Conservation (phyloP, 2,797 vertebrate species). For the Trematomus bernacchii region DNA sequence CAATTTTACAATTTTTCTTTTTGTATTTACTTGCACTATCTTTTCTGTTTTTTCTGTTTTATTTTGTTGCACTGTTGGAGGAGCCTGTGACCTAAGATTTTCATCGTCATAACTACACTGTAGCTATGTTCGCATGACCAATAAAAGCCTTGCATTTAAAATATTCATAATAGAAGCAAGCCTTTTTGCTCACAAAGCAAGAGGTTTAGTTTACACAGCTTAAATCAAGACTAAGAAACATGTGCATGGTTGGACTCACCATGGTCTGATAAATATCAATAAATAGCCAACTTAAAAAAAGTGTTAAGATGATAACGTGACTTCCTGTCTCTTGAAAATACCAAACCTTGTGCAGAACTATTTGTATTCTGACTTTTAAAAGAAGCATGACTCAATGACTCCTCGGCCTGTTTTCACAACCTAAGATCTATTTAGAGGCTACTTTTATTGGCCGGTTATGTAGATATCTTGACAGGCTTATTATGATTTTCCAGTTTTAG, state of each 20-base stretch:
- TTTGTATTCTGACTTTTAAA: slow-evolving; percentile 8
- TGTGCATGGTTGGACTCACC: neutral
- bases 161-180: neutral
- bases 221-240: neutral
- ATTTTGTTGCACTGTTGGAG: no score
- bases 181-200: neutral
- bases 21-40: no score
- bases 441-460: neutral
- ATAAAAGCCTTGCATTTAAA: no score
- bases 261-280: neutral
- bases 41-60: no score
- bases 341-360: neutral
- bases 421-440: neutral
- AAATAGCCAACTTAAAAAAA: neutral
- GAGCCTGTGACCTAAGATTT: no score
- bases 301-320: neutral
- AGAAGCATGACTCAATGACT: neutral
- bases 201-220: neutral
- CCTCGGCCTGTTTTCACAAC: neutral
- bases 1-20: no score
- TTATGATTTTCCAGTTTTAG: slow-evolving; percentile 30
- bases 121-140: no score
- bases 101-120: no score
- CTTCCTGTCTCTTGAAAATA: neutral
- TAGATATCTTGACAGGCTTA: slow-evolving; percentile 29